A percentile compares a stretch with the other conserved stretches of the same genome.
Conservation (phyloP, 2,797 vertebrate species). For the Microctenopoma lineatum region DNA sequence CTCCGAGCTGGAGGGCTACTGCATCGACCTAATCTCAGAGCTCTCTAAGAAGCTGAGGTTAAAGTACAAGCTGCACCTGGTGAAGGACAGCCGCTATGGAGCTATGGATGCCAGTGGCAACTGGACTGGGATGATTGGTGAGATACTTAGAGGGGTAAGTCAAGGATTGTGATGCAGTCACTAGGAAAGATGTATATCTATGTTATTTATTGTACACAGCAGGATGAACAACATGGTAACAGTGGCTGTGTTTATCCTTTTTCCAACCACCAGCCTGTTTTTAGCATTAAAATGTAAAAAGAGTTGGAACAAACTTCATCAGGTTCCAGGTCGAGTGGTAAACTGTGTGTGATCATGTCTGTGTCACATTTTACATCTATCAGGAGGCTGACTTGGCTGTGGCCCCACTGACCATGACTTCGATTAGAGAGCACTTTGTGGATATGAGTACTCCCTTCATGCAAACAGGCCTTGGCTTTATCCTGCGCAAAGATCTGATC, state of each 20-base stretch:
- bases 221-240: too few relatives aligned
- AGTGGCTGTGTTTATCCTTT: too few relatives aligned
- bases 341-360: neutral
- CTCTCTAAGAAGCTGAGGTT: conserved; percentile 85
- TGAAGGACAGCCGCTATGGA: conserved; percentile 87
- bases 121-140: conserved; percentile 91
- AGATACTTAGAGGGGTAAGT: conserved; percentile 86
- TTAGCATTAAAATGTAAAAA: too few relatives aligned
- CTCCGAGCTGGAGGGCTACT: conserved; percentile 87
- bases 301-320: too few relatives aligned
- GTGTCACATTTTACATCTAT: neutral
- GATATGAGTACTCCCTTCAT: conserved; percentile 91
- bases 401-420: conserved; percentile 87
- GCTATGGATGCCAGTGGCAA: conserved; percentile 68
- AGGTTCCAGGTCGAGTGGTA: too few relatives aligned
- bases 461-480: conserved; percentile 88
- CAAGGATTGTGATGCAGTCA: too few relatives aligned
- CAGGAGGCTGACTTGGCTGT: conserved; percentile 91
- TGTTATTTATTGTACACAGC: too few relatives aligned
- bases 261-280: too few relatives aligned
- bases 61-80: conserved; percentile 83
- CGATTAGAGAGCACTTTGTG: conserved; percentile 80
- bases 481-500: conserved; percentile 79
- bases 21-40: conserved; percentile 85
- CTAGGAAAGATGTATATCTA: too few relatives aligned